Evolutionary conservation across 2,113 vertebrate species (phyloP), one percentile per base, ranked within the genome.

Genomic region (Pandion haliaetus): DNA sequence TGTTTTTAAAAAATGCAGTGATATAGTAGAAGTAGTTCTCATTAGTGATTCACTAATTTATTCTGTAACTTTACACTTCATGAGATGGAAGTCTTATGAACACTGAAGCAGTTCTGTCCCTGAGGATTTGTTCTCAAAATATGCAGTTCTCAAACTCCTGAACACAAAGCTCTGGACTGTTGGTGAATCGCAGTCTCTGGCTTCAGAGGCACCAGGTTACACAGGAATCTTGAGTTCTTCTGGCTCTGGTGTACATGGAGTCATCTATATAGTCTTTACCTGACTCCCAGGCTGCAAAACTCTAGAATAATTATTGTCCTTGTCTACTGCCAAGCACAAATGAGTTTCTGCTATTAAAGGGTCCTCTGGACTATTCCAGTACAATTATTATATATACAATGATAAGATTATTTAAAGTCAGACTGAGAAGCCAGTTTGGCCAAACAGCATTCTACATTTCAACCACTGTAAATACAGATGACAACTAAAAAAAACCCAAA

Each of bases 161-260:
- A 24, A 44, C 28, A 36, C 44, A 59, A 34, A 58, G 36, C 50
- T 50, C 49, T 63, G 29, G 29, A 1, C 12, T 57, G 34, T 3
- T 3, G 24, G n/a, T 45, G 58, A 26, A 20, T 23, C 1, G 0
- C 1, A 2, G 10, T 1, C 34, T 55, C 34, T 29, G 84, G 31
- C 42, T 65, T 72, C 62, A 71, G 59, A 66, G 55, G 38, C 38
- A 58, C 54, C 50, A 17, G 32, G 9, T 20, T 7, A 4, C 3
- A 0, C 15, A 31, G 28, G 18, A 55, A 47, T 12, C 19, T 31
- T 13, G 23, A 10, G 4, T 24, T 71, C 8, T 67, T 47, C 54
- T 47, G 66, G 10, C 2, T 15, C n/a, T 62, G 38, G 7, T 52
- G 52, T 23, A 47, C 36, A 0, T 6, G 25, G 13, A 34, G 77